Base-by-base conservation (phyloP, 2,888 invertebrate genomes). In the Synanthedon tipuliformis region DNA sequence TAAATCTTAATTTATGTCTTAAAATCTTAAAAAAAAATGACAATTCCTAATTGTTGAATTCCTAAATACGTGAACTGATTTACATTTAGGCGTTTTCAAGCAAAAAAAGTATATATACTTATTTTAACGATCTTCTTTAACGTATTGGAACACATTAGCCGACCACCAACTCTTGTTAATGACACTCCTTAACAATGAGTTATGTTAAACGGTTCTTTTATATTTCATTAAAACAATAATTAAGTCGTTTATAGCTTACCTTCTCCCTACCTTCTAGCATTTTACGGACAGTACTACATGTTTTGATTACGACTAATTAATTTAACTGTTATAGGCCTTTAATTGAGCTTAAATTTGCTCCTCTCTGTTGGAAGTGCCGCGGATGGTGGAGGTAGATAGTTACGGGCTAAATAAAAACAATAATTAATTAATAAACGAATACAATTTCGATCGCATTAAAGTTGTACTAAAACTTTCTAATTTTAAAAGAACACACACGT, bases 301-400 rank as follows among this genome's bases (percentile, higher is more conserved):
- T 49, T 49, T 49, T 45, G 45, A 45, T 45, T 45, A 45, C 12
- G 45, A 45, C 45, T 45, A 45, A 45, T 45, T 45, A 15, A 50
- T 34, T n/a, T 27, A 27, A 34, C 10, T 50, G 50, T 79, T 70
- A 75, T 71, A 57, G 63, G 55, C 60, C 60, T 55, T 68, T 78
- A 75, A 81, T 80, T 77, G 68, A 64, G 70, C 71, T 76, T 77
- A 69, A 74, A 78, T 81, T 79, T 78, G 75, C 75, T 68, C 68
- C 66, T 68, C 78, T 50, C 82, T 55, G 67, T 73, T 69, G 78
- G 81, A 69, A 16, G 65, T 71, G 62, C 65, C 74, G 68, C 75
- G 72, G 72, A 75, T 78, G 72, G 74, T 72, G 74, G 68, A 59
- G 64, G 56, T 56, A 61, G 74, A 78, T 78, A 75, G 72, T 49